Base-by-base conservation (phyloP, 2,888 invertebrate genomes). In the Quadroppia sp. region DNA sequence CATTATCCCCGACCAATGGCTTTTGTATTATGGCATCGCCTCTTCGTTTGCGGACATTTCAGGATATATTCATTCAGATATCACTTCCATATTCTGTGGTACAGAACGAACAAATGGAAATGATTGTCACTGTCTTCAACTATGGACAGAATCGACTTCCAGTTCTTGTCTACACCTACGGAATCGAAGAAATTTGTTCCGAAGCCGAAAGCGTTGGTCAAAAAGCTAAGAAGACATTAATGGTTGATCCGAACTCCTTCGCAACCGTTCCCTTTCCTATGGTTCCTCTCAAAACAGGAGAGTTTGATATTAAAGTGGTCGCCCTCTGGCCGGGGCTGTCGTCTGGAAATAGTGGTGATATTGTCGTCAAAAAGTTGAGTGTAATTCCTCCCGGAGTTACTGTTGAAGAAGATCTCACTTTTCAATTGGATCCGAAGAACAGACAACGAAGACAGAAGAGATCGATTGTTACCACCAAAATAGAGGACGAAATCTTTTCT, bases 71-170 rank as follows among this genome's bases (percentile, higher is more conserved):
- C 53, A 30, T 79, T 23, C 78, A 79, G n/a, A 67, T 79, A 4
- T 74, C 76, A 48, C 70, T 79, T 17, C 79, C 79, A 0, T 78
- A 78, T 73, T 75, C 76, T 13, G 77, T 79, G n/a, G 76, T 79
- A n/a, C 73, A 76, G 56, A 77, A 77, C 56, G 79, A 79, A 64
- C 79, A 79, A 69, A 69, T 78, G 23, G 78, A 79, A 73, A 75
- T 79, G 45, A 72, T 74, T 61, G 79, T 76, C 6, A 78, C 79
- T 48, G 59, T 79, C 1, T 79, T 79, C 50, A 79, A 79, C 67
- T 78, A 79, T 56, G 75, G 74, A 11, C 11, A 42, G 1, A 71
- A 59, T 17, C 71, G 50, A 53, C 7, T 76, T 20, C 42, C 76
- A 72, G 75, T 77, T n/a, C 25, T 74, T 17, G 75, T 79, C 9